Evolutionary conservation across 1,140 invertebrate species (phyloP).

Genomic region (Drosophila bocqueti): DNA sequence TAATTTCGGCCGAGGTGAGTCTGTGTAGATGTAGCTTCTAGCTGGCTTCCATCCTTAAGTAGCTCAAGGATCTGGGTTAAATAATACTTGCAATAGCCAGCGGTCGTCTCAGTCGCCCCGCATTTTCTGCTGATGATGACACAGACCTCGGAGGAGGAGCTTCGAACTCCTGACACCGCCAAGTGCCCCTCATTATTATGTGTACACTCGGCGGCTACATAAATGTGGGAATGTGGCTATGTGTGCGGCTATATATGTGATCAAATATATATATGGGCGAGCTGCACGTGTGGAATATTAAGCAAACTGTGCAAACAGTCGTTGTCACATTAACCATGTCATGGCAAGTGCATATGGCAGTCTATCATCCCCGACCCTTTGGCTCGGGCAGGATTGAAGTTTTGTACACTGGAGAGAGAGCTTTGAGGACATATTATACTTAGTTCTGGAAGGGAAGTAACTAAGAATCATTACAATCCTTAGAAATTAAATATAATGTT

Average conservation of each 20-base stretch:
- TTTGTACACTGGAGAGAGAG: neutral
- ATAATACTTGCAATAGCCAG: constrained; percentile 27
- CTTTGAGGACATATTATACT: neutral
- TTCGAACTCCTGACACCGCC: constrained; percentile 41
- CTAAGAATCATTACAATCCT: neutral
- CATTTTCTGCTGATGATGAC: constrained; percentile 66
- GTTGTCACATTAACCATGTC: constrained; percentile 59
- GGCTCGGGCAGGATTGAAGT: neutral
- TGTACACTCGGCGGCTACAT: constrained; percentile 13
- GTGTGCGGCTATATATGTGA: neutral
- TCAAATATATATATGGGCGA: neutral
- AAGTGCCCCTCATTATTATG: constrained; percentile 48
- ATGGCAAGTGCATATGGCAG: constrained; percentile 51
- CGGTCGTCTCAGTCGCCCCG: constrained; percentile 25
- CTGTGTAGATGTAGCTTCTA: constrained; percentile 40
- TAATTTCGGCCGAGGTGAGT: constrained; percentile 69
- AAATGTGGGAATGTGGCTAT: constrained; percentile 10
- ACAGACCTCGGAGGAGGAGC: constrained; percentile 40
- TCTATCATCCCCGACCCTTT: constrained; percentile 28
- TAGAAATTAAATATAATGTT: neutral
- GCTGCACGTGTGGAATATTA: constrained; percentile 65
- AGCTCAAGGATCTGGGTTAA: constrained; percentile 34
- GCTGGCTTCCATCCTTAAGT: constrained; percentile 41
- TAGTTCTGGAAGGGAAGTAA: neutral
- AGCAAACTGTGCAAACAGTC: constrained; percentile 61